Base-by-base conservation (phyloP, 2,113 vertebrate species). In the Puma concolor region DNA sequence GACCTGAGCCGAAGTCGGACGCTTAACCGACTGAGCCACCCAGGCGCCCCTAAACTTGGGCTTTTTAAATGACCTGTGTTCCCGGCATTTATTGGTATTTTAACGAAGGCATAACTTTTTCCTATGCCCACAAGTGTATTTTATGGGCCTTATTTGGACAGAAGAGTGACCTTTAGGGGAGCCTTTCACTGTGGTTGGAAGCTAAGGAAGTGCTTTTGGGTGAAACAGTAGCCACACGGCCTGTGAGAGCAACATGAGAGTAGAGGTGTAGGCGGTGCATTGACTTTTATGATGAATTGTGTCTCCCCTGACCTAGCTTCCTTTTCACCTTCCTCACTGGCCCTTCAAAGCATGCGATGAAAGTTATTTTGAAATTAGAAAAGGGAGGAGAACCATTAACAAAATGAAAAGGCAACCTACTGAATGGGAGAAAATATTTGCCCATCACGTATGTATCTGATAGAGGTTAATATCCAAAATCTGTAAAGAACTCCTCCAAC, bases 281-380 rank as follows among this genome's bases (percentile, higher is more conserved):
- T 48, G n/a, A 72, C 27, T 57, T 88, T 67, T 76, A 19, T 67
- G n/a, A 88, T 89, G 33, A 92, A 38, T 94, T 91, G 25, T 97
- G 94, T 71, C 27, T 67, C 82, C 38, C 7, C 7, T 57, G 44
- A 92, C 57, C 83, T 94, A 95, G 41, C 41, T 94, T 96, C 66
- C 77, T 89, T 77, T 87, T 91, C 50, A 80, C 64, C 66, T 88
- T 95, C 54, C 63, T 95, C 66, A 29, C 14, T 94, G 77, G 63
- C 67, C 50, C 72, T 87, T 69, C 87, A 41, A 92, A 81, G 27
- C 31, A 64, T 95, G 72, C 38, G 23, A 19, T 52, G 38, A 38
- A 77, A 88, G 41, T 83, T 94, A 88, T 85, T 96, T 94, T 87
- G 69, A 94, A 94, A 88, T 64, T 64, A 88, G 60, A 66, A 79